Conservation (phyloP, 2,888 invertebrate species). For the Parasteatoda lunata region DNA sequence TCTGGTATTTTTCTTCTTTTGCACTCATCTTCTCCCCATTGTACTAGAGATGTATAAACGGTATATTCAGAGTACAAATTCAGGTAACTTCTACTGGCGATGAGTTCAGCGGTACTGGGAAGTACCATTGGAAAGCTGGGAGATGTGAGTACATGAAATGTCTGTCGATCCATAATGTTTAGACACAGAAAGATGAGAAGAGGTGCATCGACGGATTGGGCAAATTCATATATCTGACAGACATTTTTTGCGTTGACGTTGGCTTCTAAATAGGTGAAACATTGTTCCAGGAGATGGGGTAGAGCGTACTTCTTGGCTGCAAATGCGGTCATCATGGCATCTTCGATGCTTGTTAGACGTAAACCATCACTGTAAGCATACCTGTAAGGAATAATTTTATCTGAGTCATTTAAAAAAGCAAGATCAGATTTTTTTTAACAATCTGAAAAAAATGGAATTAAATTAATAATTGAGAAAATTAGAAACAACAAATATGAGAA, state of each 20-base stretch:
- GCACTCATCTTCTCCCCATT: constrained; percentile 71
- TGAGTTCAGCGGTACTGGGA: constrained; percentile 61
- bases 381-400: constrained; percentile 31
- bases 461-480: too few relatives aligned
- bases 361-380: constrained; percentile 71
- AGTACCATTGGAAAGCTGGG: constrained; percentile 54
- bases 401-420: too few relatives aligned
- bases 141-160: constrained; percentile 71
- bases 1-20: constrained; percentile 57
- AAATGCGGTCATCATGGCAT: constrained; percentile 71
- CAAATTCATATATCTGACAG: constrained; percentile 71
- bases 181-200: constrained; percentile 70
- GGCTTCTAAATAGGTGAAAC: constrained; percentile 70
- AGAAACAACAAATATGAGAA: too few relatives aligned
- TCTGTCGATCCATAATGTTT: constrained; percentile 71
- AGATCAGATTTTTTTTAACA: too few relatives aligned
- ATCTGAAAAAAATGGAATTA: too few relatives aligned
- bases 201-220: constrained; percentile 70
- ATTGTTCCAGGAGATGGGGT: constrained; percentile 71
- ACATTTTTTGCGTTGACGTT: constrained; percentile 70
- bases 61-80: constrained; percentile 71
- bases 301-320: constrained; percentile 71
- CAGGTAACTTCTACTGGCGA: constrained; percentile 69
- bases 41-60: constrained; percentile 70
- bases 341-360: constrained; percentile 71